phyloP scores from a whole-genome alignment of 2,888 invertebrate species.

The Alviniconcha strummeri region DNA sequence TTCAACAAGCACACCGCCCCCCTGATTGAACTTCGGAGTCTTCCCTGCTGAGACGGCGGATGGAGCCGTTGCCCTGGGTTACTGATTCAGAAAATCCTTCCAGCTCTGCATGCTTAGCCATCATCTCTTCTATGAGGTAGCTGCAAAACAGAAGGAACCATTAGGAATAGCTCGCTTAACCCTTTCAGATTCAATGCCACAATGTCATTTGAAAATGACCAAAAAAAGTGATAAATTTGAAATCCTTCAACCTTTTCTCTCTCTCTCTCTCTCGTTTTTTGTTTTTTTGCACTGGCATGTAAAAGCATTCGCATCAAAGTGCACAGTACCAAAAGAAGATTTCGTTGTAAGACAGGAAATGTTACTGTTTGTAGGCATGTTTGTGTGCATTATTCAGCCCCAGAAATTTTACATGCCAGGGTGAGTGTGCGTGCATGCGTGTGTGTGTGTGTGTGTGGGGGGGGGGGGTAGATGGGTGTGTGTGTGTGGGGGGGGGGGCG shows the following conservation, averaged over 20 bases:
- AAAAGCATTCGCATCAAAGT: too few species aligned
- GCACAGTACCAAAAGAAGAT: too few species aligned
- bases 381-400: too few species aligned
- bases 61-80: constrained; percentile 38
- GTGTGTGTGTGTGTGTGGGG: too few species aligned
- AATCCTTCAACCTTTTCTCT: background rate
- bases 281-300: too few species aligned
- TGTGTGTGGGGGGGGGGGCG: too few species aligned
- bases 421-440: too few species aligned
- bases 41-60: constrained; percentile 41
- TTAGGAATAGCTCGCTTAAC: background rate
- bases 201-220: background rate
- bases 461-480: too few species aligned
- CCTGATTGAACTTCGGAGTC: constrained; percentile 18
- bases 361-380: too few species aligned
- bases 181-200: background rate
- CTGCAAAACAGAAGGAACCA: constrained; percentile 42
- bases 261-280: too few species aligned
- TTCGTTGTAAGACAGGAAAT: too few species aligned
- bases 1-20: constrained; percentile 47
- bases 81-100: constrained; percentile 61
- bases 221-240: background rate
- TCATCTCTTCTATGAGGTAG: constrained; percentile 65
- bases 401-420: too few species aligned
- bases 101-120: constrained; percentile 59